Evolutionary conservation across 2,888 invertebrate species (phyloP).

Genomic region (Dynastes hyllus): DNA sequence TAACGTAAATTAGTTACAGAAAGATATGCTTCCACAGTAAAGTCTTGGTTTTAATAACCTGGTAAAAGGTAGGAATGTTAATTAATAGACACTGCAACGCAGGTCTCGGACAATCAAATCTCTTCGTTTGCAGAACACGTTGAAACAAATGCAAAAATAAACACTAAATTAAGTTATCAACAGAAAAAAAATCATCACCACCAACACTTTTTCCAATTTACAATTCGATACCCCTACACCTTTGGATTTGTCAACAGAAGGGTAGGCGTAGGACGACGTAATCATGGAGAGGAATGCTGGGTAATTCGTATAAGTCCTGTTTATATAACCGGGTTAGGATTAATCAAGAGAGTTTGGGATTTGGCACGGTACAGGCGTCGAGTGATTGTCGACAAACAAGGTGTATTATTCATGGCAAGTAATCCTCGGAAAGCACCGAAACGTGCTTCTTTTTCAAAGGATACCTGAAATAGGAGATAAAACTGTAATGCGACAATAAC

Average conservation of each 20-base stretch:
- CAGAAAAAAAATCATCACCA: too few relatives aligned
- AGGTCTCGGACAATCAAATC: background rate
- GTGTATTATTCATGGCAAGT: constrained; percentile 39
- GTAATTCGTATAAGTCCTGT: constrained; percentile 52
- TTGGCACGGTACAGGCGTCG: constrained; percentile 44
- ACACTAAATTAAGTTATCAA: background rate
- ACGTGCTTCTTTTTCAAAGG: constrained; percentile 28
- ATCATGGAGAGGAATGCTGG: background rate
- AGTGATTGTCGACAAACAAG: constrained; percentile 43
- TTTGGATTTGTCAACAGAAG: constrained; percentile 30
- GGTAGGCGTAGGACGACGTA: background rate
- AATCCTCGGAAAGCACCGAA: constrained; percentile 19
- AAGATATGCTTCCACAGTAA: too few relatives aligned
- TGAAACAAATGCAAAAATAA: background rate
- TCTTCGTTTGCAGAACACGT: background rate
- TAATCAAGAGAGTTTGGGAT: constrained; percentile 47
- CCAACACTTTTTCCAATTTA: background rate
- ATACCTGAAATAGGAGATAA: background rate
- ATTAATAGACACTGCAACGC: background rate
- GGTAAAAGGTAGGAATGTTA: background rate
- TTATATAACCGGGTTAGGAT: constrained; percentile 50
- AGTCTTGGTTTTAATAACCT: background rate
- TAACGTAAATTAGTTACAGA: background rate
- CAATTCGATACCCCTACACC: background rate
- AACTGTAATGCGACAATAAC: background rate